These are phyloP conservation scores for Coenonympha arcania DNA, from an alignment of 2,888 invertebrate species.

Conservation along the genomic window DNA sequence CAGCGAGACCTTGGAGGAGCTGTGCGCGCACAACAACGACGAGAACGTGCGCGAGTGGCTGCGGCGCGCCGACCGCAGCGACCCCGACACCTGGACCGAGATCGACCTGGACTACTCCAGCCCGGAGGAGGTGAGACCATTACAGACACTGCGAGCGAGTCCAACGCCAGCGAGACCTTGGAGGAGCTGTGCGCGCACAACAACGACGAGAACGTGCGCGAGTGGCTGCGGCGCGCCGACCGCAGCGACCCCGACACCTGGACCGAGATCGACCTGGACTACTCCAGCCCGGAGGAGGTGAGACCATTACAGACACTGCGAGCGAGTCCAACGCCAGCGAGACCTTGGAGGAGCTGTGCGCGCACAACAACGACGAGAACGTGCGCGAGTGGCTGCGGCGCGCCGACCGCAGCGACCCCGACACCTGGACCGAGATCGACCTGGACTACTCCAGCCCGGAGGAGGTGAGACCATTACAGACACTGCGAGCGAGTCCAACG, in stretches of 20 bases:
- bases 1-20: conserved; percentile 53
- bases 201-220: conserved; percentile 55
- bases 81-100: conserved; percentile 80
- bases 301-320: conserved; percentile 54
- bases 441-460: conserved; percentile 80
- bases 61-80: conserved; percentile 42
- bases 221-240: conserved; percentile 54
- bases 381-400: conserved; percentile 61
- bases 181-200: conserved; percentile 54
- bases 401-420: conserved; percentile 51
- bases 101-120: conserved; percentile 80
- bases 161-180: conserved; percentile 50
- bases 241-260: conserved; percentile 74
- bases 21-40: conserved; percentile 51
- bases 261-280: conserved; percentile 82
- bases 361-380: conserved; percentile 50
- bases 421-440: conserved; percentile 83
- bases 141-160: conserved; percentile 59
- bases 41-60: conserved; percentile 63
- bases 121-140: conserved; percentile 74
- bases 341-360: conserved; percentile 52
- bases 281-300: conserved; percentile 78
- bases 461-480: conserved; percentile 65
- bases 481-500: conserved; percentile 55
- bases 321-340: conserved; percentile 58